Base-by-base conservation (phyloP, 2,797 vertebrate genomes). In the Notolepis coatsorum region DNA sequence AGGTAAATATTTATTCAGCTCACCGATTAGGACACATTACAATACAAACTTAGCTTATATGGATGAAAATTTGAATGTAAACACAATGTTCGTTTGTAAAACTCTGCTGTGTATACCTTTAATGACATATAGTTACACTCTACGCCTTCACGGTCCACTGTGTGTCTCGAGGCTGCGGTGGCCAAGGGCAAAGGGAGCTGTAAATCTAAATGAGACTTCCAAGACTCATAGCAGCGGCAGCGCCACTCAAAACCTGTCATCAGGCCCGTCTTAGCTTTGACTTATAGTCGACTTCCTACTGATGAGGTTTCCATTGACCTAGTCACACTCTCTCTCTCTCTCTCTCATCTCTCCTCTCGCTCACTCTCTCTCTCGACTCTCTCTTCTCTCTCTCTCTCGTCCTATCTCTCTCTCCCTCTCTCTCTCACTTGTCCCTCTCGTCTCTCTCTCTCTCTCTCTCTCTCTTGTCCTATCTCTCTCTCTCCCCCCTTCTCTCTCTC, bases 231-330 rank as follows among this genome's bases (percentile, higher is more conserved):
- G 31, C 41, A 12, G 52, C n/a, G 9, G 38, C 23, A 18, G n/a
- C 4, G 25, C 18, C 31, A 33, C 50, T 56, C 30, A 7, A 46
- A n/a, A 23, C 43, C 57, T 69, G 68, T 73, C 73, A 69, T 43
- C 61, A 63, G 37, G 47, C 5, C 2, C 7, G 61, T 24, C 41
- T 61, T 54, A 48, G 24, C 28, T 68, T 43, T 80, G 64, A 73
- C 61, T 72, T 66, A 68, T 48, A 28, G 15, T 62, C 53, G 56
- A 64, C 65, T 47, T n/a, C 20, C 23, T 24, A 21, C 43, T 59
- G 68, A 78, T 71, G 72, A 71, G 65, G 50, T 61, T 70, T 57
- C 43, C 63, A 46, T 33, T 62, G 65, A 45, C 71, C 68, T n/a
- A 45, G 6, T 48, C 73, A 45, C 64, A 45, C 31, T 27, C 51